Conservation (phyloP, 2,888 invertebrate species). For the Cephus pulcher region DNA sequence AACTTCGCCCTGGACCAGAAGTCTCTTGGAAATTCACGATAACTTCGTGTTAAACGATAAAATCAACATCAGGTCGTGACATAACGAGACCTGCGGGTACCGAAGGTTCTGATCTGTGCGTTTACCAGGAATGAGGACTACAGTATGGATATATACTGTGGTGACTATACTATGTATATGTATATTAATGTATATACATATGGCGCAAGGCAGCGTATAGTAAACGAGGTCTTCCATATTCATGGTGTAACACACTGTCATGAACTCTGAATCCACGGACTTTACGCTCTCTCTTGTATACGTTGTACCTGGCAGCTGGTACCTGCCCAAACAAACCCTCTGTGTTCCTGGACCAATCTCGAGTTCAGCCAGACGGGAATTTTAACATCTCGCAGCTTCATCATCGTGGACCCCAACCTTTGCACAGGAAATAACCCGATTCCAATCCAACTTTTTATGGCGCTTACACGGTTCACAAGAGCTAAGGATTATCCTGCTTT, state of each 20-base stretch:
- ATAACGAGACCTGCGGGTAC: neutral
- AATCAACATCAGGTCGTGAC: constrained; percentile 46
- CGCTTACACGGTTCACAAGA: neutral
- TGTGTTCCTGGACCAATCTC: neutral
- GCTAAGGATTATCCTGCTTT: neutral
- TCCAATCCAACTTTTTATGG: neutral
- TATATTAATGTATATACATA: neutral
- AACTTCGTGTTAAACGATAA: constrained; percentile 57
- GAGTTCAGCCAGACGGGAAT: neutral
- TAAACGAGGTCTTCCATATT: constrained; percentile 64
- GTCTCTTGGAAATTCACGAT: constrained; percentile 46
- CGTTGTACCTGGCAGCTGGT: constrained; percentile 16
- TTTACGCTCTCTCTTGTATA: neutral
- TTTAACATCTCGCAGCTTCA: neutral
- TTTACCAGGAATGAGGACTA: neutral
- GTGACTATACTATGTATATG: neutral
- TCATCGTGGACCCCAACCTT: neutral
- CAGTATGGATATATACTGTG: neutral
- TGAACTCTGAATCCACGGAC: neutral
- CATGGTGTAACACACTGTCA: constrained; percentile 54
- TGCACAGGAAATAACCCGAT: neutral
- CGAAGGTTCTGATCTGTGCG: neutral
- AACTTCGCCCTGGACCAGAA: constrained; percentile 35
- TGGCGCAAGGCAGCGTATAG: constrained; percentile 46
- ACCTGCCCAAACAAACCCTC: constrained; percentile 15